Percentiles rank a stretch among this genome's conserved stretches.
Conservation (phyloP, 2,797 vertebrate genomes). For the Babyrousa celebensis region DNA sequence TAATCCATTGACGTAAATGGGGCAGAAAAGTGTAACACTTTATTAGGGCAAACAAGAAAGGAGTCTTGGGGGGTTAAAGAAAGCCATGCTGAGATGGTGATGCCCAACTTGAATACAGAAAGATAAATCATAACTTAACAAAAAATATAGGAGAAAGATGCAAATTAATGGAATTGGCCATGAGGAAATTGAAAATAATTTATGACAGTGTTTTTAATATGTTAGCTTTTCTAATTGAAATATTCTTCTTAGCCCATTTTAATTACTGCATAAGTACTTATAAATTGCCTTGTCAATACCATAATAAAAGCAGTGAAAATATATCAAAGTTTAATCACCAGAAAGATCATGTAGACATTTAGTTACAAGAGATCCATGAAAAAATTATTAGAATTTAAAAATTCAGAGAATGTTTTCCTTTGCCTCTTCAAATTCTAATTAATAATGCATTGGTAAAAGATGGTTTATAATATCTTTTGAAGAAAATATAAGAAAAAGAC, state of each 20-base stretch:
- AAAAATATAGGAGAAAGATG: not conserved
- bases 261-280: not conserved
- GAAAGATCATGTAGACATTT: not conserved
- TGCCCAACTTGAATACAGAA: not conserved
- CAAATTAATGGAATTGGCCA: not conserved
- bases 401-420: not conserved
- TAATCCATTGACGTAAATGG: not conserved
- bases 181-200: not conserved
- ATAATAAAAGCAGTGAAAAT: not conserved
- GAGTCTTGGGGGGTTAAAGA: not conserved
- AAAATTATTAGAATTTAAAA: slow-evolving; percentile 8
- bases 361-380: not conserved
- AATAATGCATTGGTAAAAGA: not conserved
- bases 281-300: not conserved
- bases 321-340: not conserved
- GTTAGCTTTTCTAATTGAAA: not conserved
- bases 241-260: not conserved
- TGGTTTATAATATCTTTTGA: not conserved
- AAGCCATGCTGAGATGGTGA: too few relatives aligned
- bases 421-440: not conserved
- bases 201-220: not conserved
- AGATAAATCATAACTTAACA: not conserved
- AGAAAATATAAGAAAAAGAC: not conserved
- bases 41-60: not conserved
- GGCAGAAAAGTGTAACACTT: fast-evolving